A percentile compares a stretch with the other conserved stretches of the same genome.
Evolutionary conservation across 2,797 vertebrate genomes (phyloP).

Genomic region (Apodemus agrarius): DNA sequence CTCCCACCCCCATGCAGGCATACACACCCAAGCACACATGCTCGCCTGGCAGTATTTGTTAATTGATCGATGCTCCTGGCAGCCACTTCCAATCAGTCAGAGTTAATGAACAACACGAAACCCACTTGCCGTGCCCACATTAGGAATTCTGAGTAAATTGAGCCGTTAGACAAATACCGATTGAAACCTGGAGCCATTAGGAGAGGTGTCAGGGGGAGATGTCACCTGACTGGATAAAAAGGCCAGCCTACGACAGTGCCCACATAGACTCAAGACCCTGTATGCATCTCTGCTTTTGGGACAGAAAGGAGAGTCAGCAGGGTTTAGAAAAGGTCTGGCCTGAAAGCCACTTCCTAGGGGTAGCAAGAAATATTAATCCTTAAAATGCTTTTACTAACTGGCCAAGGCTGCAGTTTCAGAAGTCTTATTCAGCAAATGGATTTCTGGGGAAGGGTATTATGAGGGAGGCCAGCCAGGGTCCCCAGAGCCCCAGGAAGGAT

Average conservation of each 20-base stretch:
- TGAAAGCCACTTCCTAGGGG: neutral
- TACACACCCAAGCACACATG: neutral
- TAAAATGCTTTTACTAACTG: neutral
- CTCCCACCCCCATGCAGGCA: neutral
- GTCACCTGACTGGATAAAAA: neutral
- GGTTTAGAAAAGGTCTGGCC: neutral
- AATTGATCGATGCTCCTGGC: slow-evolving; percentile 46
- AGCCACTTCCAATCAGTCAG: slow-evolving; percentile 72
- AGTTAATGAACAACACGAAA: slow-evolving; percentile 65
- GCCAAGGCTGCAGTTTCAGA: neutral
- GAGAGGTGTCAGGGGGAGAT: neutral
- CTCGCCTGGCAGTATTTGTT: slow-evolving; percentile 27
- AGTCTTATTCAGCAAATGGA: neutral
- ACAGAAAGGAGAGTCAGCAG: neutral
- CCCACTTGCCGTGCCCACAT: slow-evolving; percentile 56
- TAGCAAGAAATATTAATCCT: neutral
- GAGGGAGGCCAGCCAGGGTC: neutral
- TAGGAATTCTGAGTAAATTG: slow-evolving; percentile 66
- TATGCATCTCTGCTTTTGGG: neutral
- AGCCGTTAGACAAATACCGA: slow-evolving; percentile 49
- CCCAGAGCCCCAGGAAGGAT: neutral
- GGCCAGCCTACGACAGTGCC: neutral
- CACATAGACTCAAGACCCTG: neutral
- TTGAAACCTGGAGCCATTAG: slow-evolving; percentile 32
- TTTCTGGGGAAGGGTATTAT: accelerated